These are phyloP conservation scores for Trididemnum nubilum DNA, from an alignment of 23 tunicate genomes.

Conservation along the genomic window DNA sequence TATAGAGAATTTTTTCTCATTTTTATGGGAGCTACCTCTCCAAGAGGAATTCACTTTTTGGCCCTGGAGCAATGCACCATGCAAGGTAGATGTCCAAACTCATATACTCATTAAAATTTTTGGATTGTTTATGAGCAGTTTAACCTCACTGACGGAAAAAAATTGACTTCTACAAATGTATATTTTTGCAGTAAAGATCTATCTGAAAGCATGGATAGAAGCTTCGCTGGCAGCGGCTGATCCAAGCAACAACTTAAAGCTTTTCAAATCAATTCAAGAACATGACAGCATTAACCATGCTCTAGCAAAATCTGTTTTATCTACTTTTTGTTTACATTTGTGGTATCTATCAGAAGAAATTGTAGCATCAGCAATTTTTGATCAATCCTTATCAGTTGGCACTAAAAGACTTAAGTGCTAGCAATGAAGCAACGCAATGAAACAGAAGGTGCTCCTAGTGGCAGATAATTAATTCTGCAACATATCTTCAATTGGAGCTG, in stretches of 20 bases:
- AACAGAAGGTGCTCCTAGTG: constrained; percentile 13
- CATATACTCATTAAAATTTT: neutral
- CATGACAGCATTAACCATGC: constrained; percentile 7
- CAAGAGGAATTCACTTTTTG: too few relatives aligned
- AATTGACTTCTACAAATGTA: neutral
- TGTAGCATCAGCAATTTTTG: neutral
- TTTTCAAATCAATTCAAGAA: constrained; percentile 8
- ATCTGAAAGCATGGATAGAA: too few relatives aligned
- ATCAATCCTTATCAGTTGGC: neutral
- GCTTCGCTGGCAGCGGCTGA: too few relatives aligned
- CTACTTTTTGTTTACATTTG: constrained; percentile 5
- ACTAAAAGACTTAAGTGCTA: neutral
- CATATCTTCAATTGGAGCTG: neutral
- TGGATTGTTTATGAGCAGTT: neutral
- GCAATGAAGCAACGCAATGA: neutral
- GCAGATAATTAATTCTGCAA: neutral
- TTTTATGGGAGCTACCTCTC: too few relatives aligned
- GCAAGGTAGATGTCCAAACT: neutral
- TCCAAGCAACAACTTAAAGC: constrained; percentile 11
- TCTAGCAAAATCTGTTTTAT: neutral
- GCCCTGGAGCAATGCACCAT: too few relatives aligned
- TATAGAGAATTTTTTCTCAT: neutral
- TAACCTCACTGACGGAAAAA: neutral
- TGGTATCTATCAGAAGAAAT: constrained; percentile 5
- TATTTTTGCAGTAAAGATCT: neutral